Conservation (phyloP, 2,797 vertebrate species). For the Diceros bicornis region DNA sequence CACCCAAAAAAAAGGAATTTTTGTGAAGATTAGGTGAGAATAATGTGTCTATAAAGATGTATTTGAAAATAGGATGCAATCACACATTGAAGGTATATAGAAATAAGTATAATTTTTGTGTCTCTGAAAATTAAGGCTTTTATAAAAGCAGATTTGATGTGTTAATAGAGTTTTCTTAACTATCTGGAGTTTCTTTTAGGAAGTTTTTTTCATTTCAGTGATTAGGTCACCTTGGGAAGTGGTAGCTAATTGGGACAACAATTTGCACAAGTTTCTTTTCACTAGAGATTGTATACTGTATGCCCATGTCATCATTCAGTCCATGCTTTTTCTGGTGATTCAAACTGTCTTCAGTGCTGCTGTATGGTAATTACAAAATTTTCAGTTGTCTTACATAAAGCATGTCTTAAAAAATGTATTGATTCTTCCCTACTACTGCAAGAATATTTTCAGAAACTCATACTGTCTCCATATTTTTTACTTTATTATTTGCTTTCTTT, state of each 20-base stretch:
- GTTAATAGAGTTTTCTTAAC: background rate
- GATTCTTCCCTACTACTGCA: background rate
- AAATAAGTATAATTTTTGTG: background rate
- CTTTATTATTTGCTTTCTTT: background rate
- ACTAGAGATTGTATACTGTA: background rate
- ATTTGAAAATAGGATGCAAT: background rate
- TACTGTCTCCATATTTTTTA: background rate
- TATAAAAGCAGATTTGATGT: background rate
- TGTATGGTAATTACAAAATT: background rate
- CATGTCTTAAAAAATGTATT: background rate
- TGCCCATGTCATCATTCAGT: background rate
- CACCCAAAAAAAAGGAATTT: background rate
- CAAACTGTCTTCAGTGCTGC: background rate
- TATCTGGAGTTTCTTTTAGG: background rate
- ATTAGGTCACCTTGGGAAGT: background rate
- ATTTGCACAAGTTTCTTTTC: background rate
- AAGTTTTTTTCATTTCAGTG: background rate
- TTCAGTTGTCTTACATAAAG: background rate
- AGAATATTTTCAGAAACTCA: constrained; percentile 18
- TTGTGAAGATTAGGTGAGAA: constrained; percentile 1
- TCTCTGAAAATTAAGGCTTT: constrained; percentile 32
- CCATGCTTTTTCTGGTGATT: background rate
- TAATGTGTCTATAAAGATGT: background rate
- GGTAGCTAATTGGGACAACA: background rate
- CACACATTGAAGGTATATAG: background rate